Conservation (phyloP, 2,113 vertebrate species). For the Clarias macrocephalus region DNA sequence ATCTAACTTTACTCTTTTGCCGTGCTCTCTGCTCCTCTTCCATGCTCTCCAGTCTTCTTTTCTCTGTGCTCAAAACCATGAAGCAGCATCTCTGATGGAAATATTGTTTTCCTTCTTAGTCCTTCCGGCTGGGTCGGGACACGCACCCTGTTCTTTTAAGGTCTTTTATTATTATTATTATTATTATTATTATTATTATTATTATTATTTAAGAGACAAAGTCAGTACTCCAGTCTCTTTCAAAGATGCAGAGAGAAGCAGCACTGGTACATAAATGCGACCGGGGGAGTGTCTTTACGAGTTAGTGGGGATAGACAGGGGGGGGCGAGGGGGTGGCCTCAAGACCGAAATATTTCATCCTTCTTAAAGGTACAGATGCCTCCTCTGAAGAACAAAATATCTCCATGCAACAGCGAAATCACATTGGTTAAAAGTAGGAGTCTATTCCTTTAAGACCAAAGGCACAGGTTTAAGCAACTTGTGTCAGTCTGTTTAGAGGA, state of each 20-base stretch:
- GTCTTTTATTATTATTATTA: not conserved
- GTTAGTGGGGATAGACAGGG: slow-evolving; percentile 63
- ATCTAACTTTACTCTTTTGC: not conserved
- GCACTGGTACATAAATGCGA: slow-evolving; percentile 73
- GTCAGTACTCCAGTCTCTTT: slow-evolving; percentile 64
- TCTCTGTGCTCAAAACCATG: not conserved
- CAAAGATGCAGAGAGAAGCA: slow-evolving; percentile 76
- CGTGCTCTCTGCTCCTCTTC: slow-evolving; percentile 40
- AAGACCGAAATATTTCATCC: slow-evolving; percentile 30
- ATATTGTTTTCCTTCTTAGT: slow-evolving; percentile 52
- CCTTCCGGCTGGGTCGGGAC: slow-evolving; percentile 36
- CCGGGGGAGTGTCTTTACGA: slow-evolving; percentile 72
- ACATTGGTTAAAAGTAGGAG: not conserved
- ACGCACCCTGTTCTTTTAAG: not conserved
- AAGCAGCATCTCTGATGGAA: slow-evolving; percentile 33
- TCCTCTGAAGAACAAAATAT: not conserved
- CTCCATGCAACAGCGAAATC: not conserved
- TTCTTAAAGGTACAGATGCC: slow-evolving; percentile 54
- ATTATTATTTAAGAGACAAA: slow-evolving; percentile 1
- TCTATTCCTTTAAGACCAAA: slow-evolving; percentile 68
- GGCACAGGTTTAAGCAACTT: slow-evolving; percentile 71
- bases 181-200: too few species aligned
- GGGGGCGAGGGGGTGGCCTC: slow-evolving; percentile 19
- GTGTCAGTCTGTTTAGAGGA: slow-evolving; percentile 79
- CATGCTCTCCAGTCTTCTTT: slow-evolving; percentile 31